Base-by-base conservation (phyloP, 2,888 invertebrate genomes). In the Eurytoma adleriae region DNA sequence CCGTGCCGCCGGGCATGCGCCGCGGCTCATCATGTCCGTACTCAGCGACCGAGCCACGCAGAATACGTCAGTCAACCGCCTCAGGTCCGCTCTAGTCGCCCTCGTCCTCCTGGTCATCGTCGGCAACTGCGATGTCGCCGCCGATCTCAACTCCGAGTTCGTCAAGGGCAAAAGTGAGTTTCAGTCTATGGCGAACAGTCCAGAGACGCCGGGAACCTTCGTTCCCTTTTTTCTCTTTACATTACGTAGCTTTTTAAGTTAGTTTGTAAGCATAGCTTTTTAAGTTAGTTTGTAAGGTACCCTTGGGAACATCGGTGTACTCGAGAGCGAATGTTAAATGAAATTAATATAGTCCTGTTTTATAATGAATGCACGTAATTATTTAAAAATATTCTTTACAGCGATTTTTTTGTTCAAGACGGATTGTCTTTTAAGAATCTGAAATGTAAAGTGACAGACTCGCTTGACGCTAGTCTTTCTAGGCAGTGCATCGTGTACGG, bases 131-230 rank as follows among this genome's bases (percentile, higher is more conserved):
- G 66, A 76, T 68, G 78, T 64, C 50, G 24, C 2, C 3, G 88
- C 88, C 71, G 89, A 90, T 77, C 87, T 88, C 84, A 88, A 92
- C 86, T 94, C 94, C 85, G 95, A 95, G 90, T 95, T 95, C 90
- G 95, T 95, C 90, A 95, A 95, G 91, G 95, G 95, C 91, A 95
- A 95, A 91, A 95, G 95, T 95, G 93, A 95, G 95, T 94, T 83
- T 71, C 27, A 27, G 5, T n/a, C 18, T 0, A 64, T 12, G 1
- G 54, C 4, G n/a, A 54, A 10, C 12, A 7, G 64, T n/a, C 18
- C 40, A 10, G 5, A 64, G 40, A 64, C 64, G 40, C 3, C 1
- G 48, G 18, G 40, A 40, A n/a, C 30, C 1, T 12, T n/a, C 27
- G 12, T 30, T 24, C 30, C n/a, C n/a, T 30, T 30, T 12, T 20